These are phyloP conservation scores for Scaptodrosophila lebanonensis DNA, from an alignment of 1,140 invertebrate species.

Conservation along the genomic window DNA sequence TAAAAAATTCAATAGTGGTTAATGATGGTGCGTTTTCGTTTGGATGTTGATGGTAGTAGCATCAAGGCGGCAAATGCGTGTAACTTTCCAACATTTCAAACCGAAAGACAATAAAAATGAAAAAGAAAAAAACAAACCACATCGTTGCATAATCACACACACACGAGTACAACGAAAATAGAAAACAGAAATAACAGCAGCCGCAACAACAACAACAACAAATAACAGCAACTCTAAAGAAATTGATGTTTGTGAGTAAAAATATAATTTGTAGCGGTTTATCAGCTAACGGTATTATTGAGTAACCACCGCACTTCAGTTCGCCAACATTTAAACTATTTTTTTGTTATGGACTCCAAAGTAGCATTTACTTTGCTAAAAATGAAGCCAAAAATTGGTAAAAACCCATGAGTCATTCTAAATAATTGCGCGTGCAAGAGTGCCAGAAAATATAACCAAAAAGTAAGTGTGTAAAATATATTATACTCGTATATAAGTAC, in stretches of 20 bases:
- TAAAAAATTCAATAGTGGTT: no score
- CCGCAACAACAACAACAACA: conserved; percentile 12
- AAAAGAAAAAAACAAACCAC: conserved; percentile 34
- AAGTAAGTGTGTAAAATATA: conserved; percentile 48
- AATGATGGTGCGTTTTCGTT: conserved; percentile 34
- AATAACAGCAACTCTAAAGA: conserved; percentile 21
- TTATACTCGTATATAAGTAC: conserved; percentile 36
- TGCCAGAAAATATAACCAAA: conserved; percentile 36
- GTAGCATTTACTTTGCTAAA: no score
- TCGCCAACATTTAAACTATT: conserved; percentile 65
- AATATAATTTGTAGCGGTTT: conserved; percentile 72
- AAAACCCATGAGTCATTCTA: conserved; percentile 66
- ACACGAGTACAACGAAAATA: conserved; percentile 61
- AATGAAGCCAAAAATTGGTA: conserved; percentile 7
- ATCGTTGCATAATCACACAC: conserved; percentile 53
- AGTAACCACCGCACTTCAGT: conserved; percentile 53
- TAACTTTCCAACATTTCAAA: conserved; percentile 45
- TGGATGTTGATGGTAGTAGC: conserved; percentile 25
- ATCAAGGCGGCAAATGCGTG: conserved; percentile 10
- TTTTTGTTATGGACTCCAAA: conserved; percentile 64
- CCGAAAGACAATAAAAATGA: conserved; percentile 22
- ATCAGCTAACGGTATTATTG: conserved; percentile 69
- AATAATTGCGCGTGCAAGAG: conserved; percentile 63
- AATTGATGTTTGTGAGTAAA: conserved; percentile 53
- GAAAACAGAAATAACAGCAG: conserved; percentile 36